Conservation (phyloP, 2,888 invertebrate genomes). For the Heteromyza rotundicornis region DNA sequence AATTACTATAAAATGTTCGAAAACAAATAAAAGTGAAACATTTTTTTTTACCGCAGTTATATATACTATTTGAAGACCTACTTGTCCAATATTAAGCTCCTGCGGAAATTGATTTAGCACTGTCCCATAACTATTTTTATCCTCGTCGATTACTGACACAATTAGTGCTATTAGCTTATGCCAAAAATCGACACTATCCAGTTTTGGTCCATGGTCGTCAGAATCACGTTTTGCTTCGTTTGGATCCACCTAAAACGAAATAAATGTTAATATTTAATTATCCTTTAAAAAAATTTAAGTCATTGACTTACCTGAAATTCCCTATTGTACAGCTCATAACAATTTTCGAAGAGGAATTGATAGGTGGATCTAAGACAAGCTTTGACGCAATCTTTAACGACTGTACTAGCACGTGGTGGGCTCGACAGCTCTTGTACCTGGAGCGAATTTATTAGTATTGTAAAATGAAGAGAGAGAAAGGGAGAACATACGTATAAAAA, state of each 20-base stretch:
- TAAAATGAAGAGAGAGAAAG: too few species aligned
- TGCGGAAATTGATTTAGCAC: slow-evolving; percentile 99
- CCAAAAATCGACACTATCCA: slow-evolving; percentile 97
- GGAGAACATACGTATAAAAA: too few species aligned
- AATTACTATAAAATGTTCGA: too few species aligned
- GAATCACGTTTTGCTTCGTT: slow-evolving; percentile 87
- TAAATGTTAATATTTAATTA: too few species aligned
- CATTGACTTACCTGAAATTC: slow-evolving; percentile 79
- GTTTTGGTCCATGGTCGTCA: slow-evolving; percentile 83
- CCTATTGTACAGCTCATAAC: slow-evolving; percentile 94
- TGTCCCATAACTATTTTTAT: slow-evolving; percentile 96
- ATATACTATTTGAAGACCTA: too few species aligned
- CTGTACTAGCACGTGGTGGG: slow-evolving; percentile 97
- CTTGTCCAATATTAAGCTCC: slow-evolving; percentile 97
- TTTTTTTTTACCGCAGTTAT: not conserved
- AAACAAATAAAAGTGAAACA: too few species aligned
- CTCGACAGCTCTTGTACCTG: slow-evolving; percentile 97
- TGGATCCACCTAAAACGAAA: slow-evolving; percentile 74
- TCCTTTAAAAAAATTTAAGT: not conserved
- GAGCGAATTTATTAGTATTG: too few species aligned
- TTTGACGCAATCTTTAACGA: slow-evolving; percentile 99
- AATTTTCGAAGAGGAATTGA: slow-evolving; percentile 99
- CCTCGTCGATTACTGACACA: slow-evolving; percentile 98
- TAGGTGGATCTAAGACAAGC: slow-evolving; percentile 98
- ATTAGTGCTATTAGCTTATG: slow-evolving; percentile 96